These are phyloP conservation scores for Parochlus steinenii DNA, from an alignment of 2,888 invertebrate genomes.

Conservation along the genomic window DNA sequence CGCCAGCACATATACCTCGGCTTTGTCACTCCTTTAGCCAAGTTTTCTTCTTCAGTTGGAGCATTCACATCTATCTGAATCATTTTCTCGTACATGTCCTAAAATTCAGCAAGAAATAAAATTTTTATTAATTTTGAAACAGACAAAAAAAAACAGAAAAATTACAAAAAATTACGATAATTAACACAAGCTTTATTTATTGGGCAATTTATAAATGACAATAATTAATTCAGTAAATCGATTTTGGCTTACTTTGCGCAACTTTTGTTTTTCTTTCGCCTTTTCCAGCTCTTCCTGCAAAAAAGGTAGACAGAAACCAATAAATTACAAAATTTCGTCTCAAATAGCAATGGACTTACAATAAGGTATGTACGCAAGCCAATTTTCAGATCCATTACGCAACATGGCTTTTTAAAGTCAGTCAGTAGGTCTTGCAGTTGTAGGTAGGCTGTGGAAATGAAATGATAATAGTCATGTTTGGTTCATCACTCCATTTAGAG, in stretches of 20 bases:
- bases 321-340: no score
- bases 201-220: not conserved
- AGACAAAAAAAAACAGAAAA: no score
- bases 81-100: slow-evolving; percentile 98
- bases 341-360: no score
- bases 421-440: slow-evolving; percentile 85
- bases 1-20: slow-evolving; percentile 92
- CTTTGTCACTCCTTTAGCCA: slow-evolving; percentile 82
- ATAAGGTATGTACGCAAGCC: slow-evolving; percentile 86
- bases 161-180: no score
- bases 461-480: no score
- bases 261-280: slow-evolving; percentile 85
- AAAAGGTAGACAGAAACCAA: no score
- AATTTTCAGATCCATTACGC: slow-evolving; percentile 95
- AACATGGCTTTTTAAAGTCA: slow-evolving; percentile 76
- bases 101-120: slow-evolving; percentile 20
- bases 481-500: no score
- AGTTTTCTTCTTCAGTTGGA: slow-evolving; percentile 78
- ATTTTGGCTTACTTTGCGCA: slow-evolving; percentile 50
- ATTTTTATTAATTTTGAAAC: slow-evolving; percentile 3
- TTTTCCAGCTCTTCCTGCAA: slow-evolving; percentile 87
- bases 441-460: slow-evolving; percentile 62
- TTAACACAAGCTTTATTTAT: slow-evolving; percentile 8
- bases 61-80: slow-evolving; percentile 80
- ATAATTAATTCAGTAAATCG: slow-evolving; percentile 7